phyloP scores from a whole-genome alignment of 2,113 vertebrate genomes.

The Platysteira castanea region DNA sequence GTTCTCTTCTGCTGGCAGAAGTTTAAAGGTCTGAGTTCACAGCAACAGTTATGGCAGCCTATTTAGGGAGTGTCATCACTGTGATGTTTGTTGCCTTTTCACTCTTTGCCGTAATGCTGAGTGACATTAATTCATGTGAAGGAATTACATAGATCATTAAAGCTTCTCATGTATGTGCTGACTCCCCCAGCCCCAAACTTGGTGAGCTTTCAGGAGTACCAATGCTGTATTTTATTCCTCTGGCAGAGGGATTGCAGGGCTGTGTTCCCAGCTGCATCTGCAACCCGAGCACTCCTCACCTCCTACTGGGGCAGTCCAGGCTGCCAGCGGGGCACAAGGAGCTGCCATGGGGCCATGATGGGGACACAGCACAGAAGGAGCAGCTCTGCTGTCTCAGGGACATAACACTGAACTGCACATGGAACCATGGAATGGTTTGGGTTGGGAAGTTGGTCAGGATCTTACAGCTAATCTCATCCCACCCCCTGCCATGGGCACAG shows the following conservation, averaged over 20 bases:
- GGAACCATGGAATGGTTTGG: not conserved
- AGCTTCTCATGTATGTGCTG: not conserved
- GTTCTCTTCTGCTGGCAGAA: not conserved
- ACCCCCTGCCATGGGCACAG: not conserved
- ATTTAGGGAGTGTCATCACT: not conserved
- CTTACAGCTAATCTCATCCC: not conserved
- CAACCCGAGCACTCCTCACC: not conserved
- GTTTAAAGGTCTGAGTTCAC: not conserved
- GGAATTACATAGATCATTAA: not conserved
- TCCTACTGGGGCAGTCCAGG: rapidly evolving
- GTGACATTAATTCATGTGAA: not conserved
- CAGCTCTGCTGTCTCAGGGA: not conserved
- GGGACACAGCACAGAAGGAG: not conserved
- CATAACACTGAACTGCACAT: not conserved
- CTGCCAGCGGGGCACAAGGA: not conserved
- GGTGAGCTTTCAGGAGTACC: not conserved
- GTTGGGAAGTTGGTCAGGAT: not conserved
- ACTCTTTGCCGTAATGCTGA: not conserved
- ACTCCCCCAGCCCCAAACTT: not conserved
- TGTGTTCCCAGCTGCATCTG: not conserved
- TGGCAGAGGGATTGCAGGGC: not conserved
- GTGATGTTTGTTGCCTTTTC: not conserved
- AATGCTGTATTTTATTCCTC: not conserved
- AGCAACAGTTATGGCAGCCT: not conserved
- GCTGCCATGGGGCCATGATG: rapidly evolving